Base-by-base conservation (phyloP, 2,888 invertebrate genomes). In the Macrosoma leucophasiata region DNA sequence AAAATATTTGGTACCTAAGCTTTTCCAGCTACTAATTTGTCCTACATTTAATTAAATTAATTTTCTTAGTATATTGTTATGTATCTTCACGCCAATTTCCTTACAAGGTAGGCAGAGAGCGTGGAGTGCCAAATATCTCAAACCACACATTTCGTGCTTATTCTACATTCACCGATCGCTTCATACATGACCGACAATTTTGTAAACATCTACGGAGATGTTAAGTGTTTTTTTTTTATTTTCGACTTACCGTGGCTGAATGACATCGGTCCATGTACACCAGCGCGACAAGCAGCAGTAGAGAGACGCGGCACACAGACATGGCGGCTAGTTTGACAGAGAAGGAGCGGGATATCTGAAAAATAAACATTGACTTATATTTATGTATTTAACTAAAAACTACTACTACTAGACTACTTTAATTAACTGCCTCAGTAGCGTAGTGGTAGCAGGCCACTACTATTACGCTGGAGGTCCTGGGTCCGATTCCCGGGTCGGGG, bases 191-290 rank as follows among this genome's bases (percentile, higher is more conserved):
- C 17, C 17, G 4, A 25, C 2, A 22, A 13, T 9, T 10, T 7
- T 8, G n/a, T 12, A 10, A n/a, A n/a, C 17, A 12, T 20, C 18
- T 33, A 26, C 5, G n/a, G n/a, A n/a, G n/a, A 13, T 13, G 13
- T 12, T 3, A 13, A 9, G 10, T 25, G 13, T 12, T n/a, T 3
- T 20, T 7, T 1, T 32, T 18, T 15, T 5, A 17, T 17, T 17
- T 17, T 4, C 17, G 17, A 57, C 72, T 61, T 33, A 81, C 79
- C 15, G 69, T 50, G 33, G 77, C 79, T 4, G 75, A 35, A 38
- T 60, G 52, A 26, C 70, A 70, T 29, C 60, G 65, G 30, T 67
- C 65, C 46, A 74, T 29, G 36, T 58, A 62, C 29, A 76, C 24
- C 0, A 77, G 19, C 0, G 66, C 58, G 13, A 69, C 48, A 7